Conservation (phyloP, 2,888 invertebrate species). For the Acronicta aceris region DNA sequence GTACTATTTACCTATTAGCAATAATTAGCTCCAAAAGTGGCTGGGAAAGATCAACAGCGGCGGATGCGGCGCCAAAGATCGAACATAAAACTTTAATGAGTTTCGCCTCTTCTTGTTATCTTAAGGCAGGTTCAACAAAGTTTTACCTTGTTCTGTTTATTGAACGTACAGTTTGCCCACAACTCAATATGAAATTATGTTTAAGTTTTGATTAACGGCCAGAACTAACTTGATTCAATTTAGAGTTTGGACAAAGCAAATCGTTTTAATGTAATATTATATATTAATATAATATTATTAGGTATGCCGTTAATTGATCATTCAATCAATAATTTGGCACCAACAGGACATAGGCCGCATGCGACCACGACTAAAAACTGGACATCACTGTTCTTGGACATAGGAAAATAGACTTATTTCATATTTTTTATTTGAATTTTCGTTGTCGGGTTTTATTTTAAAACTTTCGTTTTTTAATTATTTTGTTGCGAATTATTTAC, state of each 20-base stretch:
- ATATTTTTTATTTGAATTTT: no score
- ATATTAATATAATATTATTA: no score
- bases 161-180: slow-evolving; percentile 72
- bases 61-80: slow-evolving; percentile 59
- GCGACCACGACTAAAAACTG: no score
- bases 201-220: slow-evolving; percentile 78
- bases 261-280: slow-evolving; percentile 44
- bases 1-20: slow-evolving; percentile 57
- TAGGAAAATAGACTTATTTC: no score
- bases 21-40: slow-evolving; percentile 69
- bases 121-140: slow-evolving; percentile 75
- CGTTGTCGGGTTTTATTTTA: no score
- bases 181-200: slow-evolving; percentile 76
- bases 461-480: no score
- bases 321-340: no score
- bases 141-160: slow-evolving; percentile 79
- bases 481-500: no score
- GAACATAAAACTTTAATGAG: slow-evolving; percentile 87
- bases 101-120: slow-evolving; percentile 83
- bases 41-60: slow-evolving; percentile 74
- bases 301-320: no score
- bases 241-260: slow-evolving; percentile 61
- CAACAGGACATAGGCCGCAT: no score
- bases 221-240: slow-evolving; percentile 68
- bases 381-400: no score